These are phyloP conservation scores for Laterallus jamaicensis DNA, from an alignment of 2,113 vertebrate species.

Conservation along the genomic window DNA sequence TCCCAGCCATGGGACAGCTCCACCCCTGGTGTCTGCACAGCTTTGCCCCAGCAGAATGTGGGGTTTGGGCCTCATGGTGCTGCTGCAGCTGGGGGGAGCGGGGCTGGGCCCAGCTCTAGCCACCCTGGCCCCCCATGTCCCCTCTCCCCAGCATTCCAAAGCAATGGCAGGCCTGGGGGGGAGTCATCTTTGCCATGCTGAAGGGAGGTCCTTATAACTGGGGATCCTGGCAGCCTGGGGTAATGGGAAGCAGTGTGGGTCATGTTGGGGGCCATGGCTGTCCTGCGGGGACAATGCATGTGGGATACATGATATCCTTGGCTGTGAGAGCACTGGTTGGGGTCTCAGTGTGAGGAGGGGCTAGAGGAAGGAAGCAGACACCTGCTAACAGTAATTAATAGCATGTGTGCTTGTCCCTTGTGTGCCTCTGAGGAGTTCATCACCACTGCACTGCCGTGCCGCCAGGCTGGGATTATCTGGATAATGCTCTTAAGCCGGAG, in stretches of 20 bases:
- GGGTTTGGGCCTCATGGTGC: rapidly evolving
- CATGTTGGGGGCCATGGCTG: too few relatives aligned
- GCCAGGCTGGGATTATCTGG: conserved; percentile 57
- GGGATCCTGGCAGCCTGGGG: neutral
- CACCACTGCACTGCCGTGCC: neutral
- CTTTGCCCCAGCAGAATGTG: neutral
- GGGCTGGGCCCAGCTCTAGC: neutral
- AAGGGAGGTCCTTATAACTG: neutral
- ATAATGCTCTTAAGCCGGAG: conserved; percentile 42
- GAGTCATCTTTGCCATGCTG: rapidly evolving
- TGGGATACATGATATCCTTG: rapidly evolving
- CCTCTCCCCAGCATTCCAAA: neutral
- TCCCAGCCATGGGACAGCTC: neutral
- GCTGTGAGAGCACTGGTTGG: neutral
- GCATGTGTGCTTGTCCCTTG: neutral
- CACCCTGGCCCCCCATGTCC: rapidly evolving
- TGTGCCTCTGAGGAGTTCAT: conserved; percentile 5
- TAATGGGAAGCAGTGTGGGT: neutral
- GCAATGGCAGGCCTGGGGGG: rapidly evolving
- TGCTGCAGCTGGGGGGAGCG: rapidly evolving
- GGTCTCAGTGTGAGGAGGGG: rapidly evolving
- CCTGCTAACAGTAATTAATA: neutral
- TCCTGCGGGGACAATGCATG: rapidly evolving
- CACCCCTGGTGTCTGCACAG: neutral
- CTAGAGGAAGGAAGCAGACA: neutral